A percentile compares a stretch with the other conserved stretches of the same genome.
Conservation (phyloP, 2,797 vertebrate genomes). For the Sebastes elongatus region DNA sequence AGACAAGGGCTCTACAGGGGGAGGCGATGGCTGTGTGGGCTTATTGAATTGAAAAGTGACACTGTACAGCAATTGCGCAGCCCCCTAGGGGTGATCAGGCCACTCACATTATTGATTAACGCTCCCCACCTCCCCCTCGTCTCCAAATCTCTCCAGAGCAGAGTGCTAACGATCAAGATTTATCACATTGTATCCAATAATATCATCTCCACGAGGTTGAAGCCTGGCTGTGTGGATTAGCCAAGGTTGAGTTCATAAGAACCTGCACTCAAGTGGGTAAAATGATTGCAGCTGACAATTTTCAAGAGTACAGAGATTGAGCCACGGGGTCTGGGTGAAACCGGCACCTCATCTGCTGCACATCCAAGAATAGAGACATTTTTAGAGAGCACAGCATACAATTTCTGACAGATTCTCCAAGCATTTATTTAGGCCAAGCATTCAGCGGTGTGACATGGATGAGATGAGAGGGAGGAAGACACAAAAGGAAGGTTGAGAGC, state of each 20-base stretch:
- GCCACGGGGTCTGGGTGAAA: slow-evolving; percentile 39
- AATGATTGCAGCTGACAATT: slow-evolving; percentile 57
- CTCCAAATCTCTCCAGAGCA: slow-evolving; percentile 53
- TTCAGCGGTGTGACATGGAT: slow-evolving; percentile 40
- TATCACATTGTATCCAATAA: slow-evolving; percentile 55
- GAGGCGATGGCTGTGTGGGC: slow-evolving; percentile 15
- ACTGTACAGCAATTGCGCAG: slow-evolving; percentile 39
- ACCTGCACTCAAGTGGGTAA: slow-evolving; percentile 55
- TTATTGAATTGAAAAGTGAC: slow-evolving; percentile 56
- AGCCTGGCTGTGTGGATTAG: slow-evolving; percentile 55
- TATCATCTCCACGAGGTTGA: slow-evolving; percentile 55
- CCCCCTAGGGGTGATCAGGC: slow-evolving; percentile 45
- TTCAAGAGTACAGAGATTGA: slow-evolving; percentile 37
- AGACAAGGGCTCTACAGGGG: neutral
- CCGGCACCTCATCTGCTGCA: slow-evolving; percentile 32
- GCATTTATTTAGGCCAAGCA: slow-evolving; percentile 48
- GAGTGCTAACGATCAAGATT: slow-evolving; percentile 58
- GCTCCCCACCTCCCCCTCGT: neutral
- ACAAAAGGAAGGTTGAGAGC: slow-evolving; percentile 48
- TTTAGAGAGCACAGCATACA: slow-evolving; percentile 27
- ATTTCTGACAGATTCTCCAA: slow-evolving; percentile 47
- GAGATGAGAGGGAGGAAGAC: slow-evolving; percentile 32
- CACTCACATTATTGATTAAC: slow-evolving; percentile 59
- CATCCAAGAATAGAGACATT: slow-evolving; percentile 49
- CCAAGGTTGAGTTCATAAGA: slow-evolving; percentile 61